Percentiles rank a stretch among this genome's conserved stretches.
Conservation (phyloP, 2,113 vertebrate genomes). For the Brevimyrus niger region DNA sequence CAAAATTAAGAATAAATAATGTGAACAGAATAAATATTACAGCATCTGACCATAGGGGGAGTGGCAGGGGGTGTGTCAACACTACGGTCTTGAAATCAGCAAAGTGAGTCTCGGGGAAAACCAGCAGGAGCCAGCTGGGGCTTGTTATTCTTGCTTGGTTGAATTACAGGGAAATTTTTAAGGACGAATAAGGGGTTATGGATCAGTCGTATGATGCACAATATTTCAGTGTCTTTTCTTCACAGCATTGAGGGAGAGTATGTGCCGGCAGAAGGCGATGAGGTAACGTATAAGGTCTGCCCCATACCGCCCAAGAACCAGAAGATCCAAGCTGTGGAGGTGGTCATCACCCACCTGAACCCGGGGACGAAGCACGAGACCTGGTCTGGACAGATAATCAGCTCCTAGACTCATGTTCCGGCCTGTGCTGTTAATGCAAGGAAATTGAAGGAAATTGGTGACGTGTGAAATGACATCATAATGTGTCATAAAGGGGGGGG, state of each 20-base stretch:
- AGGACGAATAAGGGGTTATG: background rate
- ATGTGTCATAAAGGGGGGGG: background rate
- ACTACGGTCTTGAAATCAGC: background rate
- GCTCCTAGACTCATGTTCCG: conserved; percentile 64
- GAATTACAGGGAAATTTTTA: background rate
- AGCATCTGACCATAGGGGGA: background rate
- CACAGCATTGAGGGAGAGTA: conserved; percentile 96
- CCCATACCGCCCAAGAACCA: conserved; percentile 95
- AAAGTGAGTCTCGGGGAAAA: background rate
- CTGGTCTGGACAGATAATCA: conserved; percentile 92
- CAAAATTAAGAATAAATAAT: background rate
- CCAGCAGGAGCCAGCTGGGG: background rate
- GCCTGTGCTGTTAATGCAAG: background rate
- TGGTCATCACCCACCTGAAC: conserved; percentile 88
- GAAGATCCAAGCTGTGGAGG: conserved; percentile 96
- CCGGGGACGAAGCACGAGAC: conserved; percentile 94
- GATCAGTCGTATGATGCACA: background rate
- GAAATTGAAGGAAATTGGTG: background rate
- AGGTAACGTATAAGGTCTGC: conserved; percentile 96
- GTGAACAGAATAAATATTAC: background rate
- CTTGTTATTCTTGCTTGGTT: background rate
- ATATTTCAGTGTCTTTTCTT: background rate
- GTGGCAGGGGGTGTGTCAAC: background rate
- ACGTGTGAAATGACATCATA: background rate
- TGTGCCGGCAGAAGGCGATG: conserved; percentile 90